Percentiles rank a stretch among this genome's conserved stretches.
Evolutionary conservation across 2,113 vertebrate genomes (phyloP).

Genomic region (Spea bombifrons): DNA sequence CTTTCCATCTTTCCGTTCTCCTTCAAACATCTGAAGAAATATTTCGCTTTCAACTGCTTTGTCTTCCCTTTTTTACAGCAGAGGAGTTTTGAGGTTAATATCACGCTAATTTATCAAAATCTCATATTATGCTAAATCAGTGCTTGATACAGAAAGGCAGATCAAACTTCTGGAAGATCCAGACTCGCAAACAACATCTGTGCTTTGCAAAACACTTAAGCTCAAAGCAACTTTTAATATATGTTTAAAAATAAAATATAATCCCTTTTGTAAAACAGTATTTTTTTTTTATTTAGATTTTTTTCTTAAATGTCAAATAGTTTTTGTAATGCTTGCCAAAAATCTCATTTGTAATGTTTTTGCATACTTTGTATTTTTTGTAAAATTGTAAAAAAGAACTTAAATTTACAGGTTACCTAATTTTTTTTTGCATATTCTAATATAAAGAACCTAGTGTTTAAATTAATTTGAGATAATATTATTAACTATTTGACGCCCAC

Average conservation of each 20-base stretch:
- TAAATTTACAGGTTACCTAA: too few species aligned
- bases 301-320: too few species aligned
- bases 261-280: too few species aligned
- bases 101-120: slow-evolving; percentile 38
- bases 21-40: slow-evolving; percentile 12
- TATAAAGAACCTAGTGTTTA: too few species aligned
- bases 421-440: too few species aligned
- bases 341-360: too few species aligned
- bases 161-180: slow-evolving; percentile 22
- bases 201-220: slow-evolving; percentile 21
- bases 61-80: slow-evolving; percentile 31
- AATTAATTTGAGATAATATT: too few species aligned
- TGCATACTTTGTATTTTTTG: too few species aligned
- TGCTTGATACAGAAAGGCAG: slow-evolving; percentile 34
- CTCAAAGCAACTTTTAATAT: background rate
- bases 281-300: too few species aligned
- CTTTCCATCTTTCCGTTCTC: background rate
- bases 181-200: slow-evolving; percentile 24
- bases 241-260: background rate
- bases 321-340: too few species aligned
- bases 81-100: slow-evolving; percentile 29
- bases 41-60: slow-evolving; percentile 9
- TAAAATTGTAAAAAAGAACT: too few species aligned
- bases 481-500: too few species aligned
- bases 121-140: slow-evolving; percentile 38